Base-by-base conservation (phyloP, 2,888 invertebrate genomes). In the Eremobia ochroleuca region DNA sequence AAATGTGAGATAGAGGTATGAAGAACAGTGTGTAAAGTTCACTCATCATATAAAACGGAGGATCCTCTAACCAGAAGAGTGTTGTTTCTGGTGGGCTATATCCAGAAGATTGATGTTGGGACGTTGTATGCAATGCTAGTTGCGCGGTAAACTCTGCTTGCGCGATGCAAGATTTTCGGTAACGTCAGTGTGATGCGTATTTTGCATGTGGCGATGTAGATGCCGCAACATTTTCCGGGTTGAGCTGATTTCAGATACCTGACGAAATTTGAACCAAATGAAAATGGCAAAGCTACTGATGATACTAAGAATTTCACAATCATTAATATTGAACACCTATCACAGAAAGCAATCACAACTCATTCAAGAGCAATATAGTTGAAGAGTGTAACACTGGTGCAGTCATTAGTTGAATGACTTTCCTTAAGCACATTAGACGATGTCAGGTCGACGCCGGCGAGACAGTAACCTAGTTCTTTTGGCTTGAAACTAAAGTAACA, bases 401-500 rank as follows among this genome's bases (percentile, higher is more conserved):
- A 69, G 31, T 81, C 66, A 65, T 66, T 62, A 68, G 62, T 67
- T 74, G 73, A 82, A 82, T 77, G 83, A 69, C 65, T 83, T 83
- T 72, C 59, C 37, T 85, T 78, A 82, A 74, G 72, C 31, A n/a
- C 71, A 78, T 83, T 86, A 82, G 59, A 74, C 68, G 71, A 43
- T 82, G 83, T 78, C 58, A 62, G 61, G 58, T 78, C 68, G 70
- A 31, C 69, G 55, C 6, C 25, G 64, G 64, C 28, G 58, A 59
- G 86, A 34, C 62, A 37, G 61, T 86, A 78, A 78, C 83, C 86
- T 82, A 86, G 59, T 82, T 86, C 62, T 69, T 75, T 73, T 84
- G 69, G 52, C 69, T 49, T 46, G 18, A 55, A 83, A 77, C 70
- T 77, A 68, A 85, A 73, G 25, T 55, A 70, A 83, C 70, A 64